These are phyloP conservation scores for Andrena camellia DNA, from an alignment of 2,888 invertebrate species.

Conservation along the genomic window DNA sequence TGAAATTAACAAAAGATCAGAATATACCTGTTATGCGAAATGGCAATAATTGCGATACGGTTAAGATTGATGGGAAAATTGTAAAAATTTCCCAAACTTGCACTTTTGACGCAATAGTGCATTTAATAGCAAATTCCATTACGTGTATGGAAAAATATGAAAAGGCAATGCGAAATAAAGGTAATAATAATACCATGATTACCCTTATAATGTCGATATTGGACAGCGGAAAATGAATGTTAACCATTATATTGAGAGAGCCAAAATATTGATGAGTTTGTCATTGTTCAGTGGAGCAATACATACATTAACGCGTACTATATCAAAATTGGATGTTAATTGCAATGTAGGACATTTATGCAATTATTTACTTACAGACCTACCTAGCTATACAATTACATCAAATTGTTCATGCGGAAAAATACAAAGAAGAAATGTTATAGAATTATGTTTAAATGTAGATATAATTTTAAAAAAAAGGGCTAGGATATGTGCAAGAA, in stretches of 20 bases:
- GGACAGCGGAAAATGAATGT: conserved; percentile 4
- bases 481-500: conserved; percentile 50
- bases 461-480: conserved; percentile 33
- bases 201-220: conserved; percentile 34
- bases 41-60: conserved; percentile 37
- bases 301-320: too few species aligned
- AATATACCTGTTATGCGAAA: conserved; percentile 48
- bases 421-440: conserved; percentile 16
- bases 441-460: conserved; percentile 27
- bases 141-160: conserved; percentile 32
- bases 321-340: too few species aligned
- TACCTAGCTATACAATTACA: conserved; percentile 26
- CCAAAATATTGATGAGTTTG: conserved; percentile 25
- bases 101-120: too few species aligned
- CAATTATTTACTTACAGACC: conserved; percentile 34
- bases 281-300: conserved; percentile 35
- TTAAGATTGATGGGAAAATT: conserved; percentile 19
- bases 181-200: conserved; percentile 32
- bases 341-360: conserved; percentile 50
- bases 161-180: conserved; percentile 34
- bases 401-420: background rate
- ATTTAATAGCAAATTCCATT: too few species aligned
- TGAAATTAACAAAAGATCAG: conserved; percentile 39
- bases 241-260: conserved; percentile 25
- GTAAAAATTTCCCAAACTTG: too few species aligned